Percentiles rank a stretch among this genome's conserved stretches.
phyloP scores from a whole-genome alignment of 2,113 vertebrate species.

The Heloderma charlesbogerti region DNA sequence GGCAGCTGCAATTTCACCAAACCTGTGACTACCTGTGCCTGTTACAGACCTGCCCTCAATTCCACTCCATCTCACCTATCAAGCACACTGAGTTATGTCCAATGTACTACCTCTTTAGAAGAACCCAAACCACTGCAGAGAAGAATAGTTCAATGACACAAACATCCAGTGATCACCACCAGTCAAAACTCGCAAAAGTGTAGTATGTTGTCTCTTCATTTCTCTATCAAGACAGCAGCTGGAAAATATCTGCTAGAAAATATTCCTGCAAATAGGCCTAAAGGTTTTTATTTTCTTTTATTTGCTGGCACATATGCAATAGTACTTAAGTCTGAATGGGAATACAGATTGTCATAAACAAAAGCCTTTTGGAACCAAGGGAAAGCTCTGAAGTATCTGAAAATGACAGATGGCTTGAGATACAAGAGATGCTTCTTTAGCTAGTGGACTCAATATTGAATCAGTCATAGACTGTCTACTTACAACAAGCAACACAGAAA shows the following conservation, averaged over 20 bases:
- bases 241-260: background rate
- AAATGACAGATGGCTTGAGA: slow-evolving; percentile 12
- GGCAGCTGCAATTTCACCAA: background rate
- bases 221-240: background rate
- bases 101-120: background rate
- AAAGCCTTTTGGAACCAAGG: slow-evolving; percentile 11
- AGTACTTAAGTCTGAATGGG: background rate
- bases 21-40: background rate
- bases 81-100: background rate
- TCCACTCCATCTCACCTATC: background rate
- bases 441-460: background rate
- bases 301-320: background rate
- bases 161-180: background rate
- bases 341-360: background rate
- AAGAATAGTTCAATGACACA: background rate
- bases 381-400: slow-evolving; percentile 3
- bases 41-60: background rate
- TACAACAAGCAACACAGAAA: background rate
- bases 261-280: background rate
- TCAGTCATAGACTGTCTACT: background rate
- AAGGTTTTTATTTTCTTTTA: background rate
- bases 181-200: background rate
- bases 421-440: background rate
- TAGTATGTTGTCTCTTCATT: background rate
- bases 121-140: background rate